Evolutionary conservation across 2,113 vertebrate genomes (phyloP).

Genomic region (Istiophorus platypterus): DNA sequence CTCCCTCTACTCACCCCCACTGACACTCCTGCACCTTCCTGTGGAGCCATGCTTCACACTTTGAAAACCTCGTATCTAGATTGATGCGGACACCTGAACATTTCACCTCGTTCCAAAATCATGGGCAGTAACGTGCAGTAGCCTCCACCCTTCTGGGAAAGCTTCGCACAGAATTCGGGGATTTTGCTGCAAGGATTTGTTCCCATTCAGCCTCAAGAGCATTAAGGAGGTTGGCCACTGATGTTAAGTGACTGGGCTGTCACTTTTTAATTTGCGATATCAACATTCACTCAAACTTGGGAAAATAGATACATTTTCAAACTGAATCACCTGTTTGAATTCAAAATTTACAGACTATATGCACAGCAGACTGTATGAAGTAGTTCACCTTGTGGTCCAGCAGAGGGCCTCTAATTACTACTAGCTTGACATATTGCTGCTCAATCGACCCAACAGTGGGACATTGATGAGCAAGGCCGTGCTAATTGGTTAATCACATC

Average conservation of each 20-base stretch:
- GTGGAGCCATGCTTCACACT: too few relatives aligned
- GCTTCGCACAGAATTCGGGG: background rate
- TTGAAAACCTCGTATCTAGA: background rate
- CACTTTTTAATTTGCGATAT: background rate
- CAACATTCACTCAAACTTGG: background rate
- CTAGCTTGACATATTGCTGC: background rate
- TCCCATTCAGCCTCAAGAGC: background rate
- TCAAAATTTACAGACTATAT: background rate
- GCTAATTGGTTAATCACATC: background rate
- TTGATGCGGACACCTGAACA: background rate
- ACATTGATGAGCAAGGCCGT: background rate
- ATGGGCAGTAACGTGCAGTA: background rate
- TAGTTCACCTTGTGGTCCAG: background rate
- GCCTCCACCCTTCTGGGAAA: background rate
- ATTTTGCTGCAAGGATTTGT: background rate
- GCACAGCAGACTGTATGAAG: background rate
- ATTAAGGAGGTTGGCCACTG: background rate
- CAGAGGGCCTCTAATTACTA: background rate
- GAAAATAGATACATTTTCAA: background rate
- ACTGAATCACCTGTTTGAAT: background rate
- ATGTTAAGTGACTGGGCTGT: background rate
- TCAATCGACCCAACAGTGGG: background rate
- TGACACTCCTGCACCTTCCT: background rate
- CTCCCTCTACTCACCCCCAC: background rate
- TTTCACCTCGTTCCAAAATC: background rate